Evolutionary conservation across 2,888 invertebrate genomes (phyloP).

Genomic region (Pheosia gnoma): DNA sequence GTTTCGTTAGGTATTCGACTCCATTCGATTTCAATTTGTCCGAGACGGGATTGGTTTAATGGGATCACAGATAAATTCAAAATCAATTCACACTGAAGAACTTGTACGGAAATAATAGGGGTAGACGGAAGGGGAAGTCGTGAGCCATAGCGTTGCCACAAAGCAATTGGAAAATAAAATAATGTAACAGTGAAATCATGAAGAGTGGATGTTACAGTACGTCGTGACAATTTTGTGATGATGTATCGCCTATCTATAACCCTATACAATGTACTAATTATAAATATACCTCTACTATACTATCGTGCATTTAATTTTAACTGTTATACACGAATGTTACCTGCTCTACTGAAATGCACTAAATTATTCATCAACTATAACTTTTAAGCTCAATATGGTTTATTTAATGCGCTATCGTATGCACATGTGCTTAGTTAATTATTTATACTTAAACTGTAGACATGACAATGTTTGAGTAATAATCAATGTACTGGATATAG

Average conservation of each 20-base stretch:
- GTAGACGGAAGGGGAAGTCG: slow-evolving; percentile 52
- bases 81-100: slow-evolving; percentile 41
- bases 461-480: slow-evolving; percentile 57
- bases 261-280: slow-evolving; percentile 33
- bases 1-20: slow-evolving; percentile 30
- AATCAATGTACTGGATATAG: slow-evolving; percentile 55
- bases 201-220: slow-evolving; percentile 56
- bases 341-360: slow-evolving; percentile 67
- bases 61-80: slow-evolving; percentile 25
- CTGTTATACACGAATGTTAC: slow-evolving; percentile 42
- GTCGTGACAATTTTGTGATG: slow-evolving; percentile 49
- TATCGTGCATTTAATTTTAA: slow-evolving; percentile 62
- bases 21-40: slow-evolving; percentile 43
- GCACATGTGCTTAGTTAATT: slow-evolving; percentile 45
- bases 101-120: slow-evolving; percentile 48
- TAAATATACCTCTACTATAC: slow-evolving; percentile 43
- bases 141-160: slow-evolving; percentile 81
- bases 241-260: slow-evolving; percentile 45
- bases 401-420: slow-evolving; percentile 43
- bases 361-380: slow-evolving; percentile 33
- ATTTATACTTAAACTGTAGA: slow-evolving; percentile 38
- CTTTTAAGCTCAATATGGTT: slow-evolving; percentile 28
- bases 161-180: slow-evolving; percentile 78
- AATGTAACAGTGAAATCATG: slow-evolving; percentile 68
- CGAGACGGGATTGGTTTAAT: slow-evolving; percentile 36